phyloP scores from a whole-genome alignment of 1,140 invertebrate species.

The Platyscapa corneri region DNA sequence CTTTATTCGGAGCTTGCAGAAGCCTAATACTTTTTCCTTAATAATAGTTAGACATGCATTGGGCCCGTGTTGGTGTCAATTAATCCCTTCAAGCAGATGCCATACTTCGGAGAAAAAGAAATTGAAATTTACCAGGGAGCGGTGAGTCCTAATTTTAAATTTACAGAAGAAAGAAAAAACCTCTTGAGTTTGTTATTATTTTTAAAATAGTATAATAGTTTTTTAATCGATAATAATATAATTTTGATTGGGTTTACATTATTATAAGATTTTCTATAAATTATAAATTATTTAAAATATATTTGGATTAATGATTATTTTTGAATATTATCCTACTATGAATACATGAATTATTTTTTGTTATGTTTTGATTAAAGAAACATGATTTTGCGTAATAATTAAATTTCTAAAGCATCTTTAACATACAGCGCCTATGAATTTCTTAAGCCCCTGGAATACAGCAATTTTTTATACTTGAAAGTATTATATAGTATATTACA shows the following conservation, averaged over 20 bases:
- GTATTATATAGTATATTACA: not conserved
- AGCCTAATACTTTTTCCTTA: slow-evolving; percentile 61
- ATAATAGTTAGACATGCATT: slow-evolving; percentile 82
- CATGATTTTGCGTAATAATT: too few species aligned
- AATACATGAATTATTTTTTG: too few species aligned
- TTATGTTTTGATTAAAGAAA: too few species aligned
- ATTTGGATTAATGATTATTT: too few species aligned
- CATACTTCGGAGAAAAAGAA: slow-evolving; percentile 83
- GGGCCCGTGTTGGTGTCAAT: slow-evolving; percentile 87
- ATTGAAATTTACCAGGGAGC: slow-evolving; percentile 84
- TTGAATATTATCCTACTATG: too few species aligned
- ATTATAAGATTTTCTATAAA: too few species aligned
- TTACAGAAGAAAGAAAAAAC: not conserved
- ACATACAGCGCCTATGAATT: too few species aligned
- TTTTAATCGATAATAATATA: not conserved
- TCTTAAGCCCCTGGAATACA: not conserved
- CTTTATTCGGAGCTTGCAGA: slow-evolving; percentile 12
- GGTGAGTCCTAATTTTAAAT: slow-evolving; percentile 72
- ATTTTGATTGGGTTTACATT: too few species aligned
- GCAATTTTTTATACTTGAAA: not conserved
- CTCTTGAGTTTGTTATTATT: too few species aligned
- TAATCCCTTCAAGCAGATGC: slow-evolving; percentile 87
- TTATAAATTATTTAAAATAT: too few species aligned
- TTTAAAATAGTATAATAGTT: not conserved
- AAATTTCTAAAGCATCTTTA: too few species aligned